These are phyloP conservation scores for Cheumatopsyche charites DNA, from an alignment of 1,140 invertebrate species.

Conservation along the genomic window DNA sequence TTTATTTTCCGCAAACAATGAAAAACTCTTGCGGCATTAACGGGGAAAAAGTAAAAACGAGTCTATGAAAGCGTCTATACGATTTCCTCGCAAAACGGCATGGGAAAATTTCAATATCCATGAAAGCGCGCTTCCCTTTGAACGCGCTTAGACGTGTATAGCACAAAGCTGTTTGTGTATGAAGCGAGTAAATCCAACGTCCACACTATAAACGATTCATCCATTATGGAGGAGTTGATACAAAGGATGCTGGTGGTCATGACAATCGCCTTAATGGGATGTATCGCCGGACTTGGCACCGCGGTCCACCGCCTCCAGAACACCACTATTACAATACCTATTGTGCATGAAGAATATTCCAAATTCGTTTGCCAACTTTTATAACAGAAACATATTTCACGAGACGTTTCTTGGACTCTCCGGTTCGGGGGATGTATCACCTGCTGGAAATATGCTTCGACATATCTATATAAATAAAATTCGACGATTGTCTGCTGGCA, in stretches of 20 bases:
- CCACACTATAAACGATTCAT: conserved; percentile 35
- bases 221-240: conserved; percentile 38
- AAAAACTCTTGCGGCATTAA: no score
- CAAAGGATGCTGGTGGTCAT: conserved; percentile 35
- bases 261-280: conserved; percentile 38
- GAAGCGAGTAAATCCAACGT: conserved; percentile 32
- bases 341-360: not conserved
- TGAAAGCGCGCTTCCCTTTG: conserved; percentile 33
- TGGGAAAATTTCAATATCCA: conserved; percentile 35
- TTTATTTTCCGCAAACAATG: not conserved
- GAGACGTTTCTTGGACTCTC: no score
- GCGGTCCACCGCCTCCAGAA: conserved; percentile 10
- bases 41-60: not conserved
- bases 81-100: conserved; percentile 16
- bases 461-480: no score
- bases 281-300: conserved; percentile 29
- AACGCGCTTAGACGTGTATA: not conserved
- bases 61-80: not conserved
- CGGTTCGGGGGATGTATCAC: no score
- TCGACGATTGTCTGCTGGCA: no score
- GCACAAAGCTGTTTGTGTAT: not conserved
- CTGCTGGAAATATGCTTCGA: no score
- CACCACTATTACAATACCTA: not conserved
- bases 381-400: no score
- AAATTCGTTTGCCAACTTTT: no score